These are phyloP conservation scores for Bradysia coprophila DNA, from an alignment of 1,140 invertebrate genomes.

Conservation along the genomic window DNA sequence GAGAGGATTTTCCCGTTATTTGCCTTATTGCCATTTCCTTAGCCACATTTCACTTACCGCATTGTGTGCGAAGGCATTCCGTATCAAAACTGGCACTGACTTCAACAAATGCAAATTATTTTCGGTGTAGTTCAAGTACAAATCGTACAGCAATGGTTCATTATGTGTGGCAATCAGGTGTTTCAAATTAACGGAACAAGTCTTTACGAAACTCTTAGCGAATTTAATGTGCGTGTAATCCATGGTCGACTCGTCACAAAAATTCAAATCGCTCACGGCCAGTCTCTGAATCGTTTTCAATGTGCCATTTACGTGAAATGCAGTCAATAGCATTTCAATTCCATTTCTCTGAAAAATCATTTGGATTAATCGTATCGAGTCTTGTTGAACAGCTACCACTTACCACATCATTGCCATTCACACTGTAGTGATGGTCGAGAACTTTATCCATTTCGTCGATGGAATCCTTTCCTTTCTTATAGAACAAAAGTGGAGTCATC, in stretches of 20 bases:
- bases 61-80: slow-evolving; percentile 18
- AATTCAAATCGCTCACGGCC: slow-evolving; percentile 23
- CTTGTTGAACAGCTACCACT: background rate
- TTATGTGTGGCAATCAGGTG: slow-evolving; percentile 26
- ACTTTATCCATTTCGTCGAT: slow-evolving; percentile 27
- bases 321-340: background rate
- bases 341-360: background rate
- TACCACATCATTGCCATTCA: slow-evolving; percentile 1
- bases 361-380: too few species aligned
- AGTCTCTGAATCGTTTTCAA: background rate
- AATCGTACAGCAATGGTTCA: slow-evolving; percentile 31
- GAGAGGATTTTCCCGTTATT: too few species aligned
- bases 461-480: slow-evolving; percentile 28
- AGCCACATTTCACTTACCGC: slow-evolving; percentile 8
- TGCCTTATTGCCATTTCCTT: background rate
- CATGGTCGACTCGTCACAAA: slow-evolving; percentile 11
- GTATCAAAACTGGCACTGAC: slow-evolving; percentile 34
- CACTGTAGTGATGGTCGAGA: slow-evolving; percentile 12
- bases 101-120: slow-evolving; percentile 27
- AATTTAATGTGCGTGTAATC: slow-evolving; percentile 23
- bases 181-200: slow-evolving; percentile 30
- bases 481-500: slow-evolving; percentile 26
- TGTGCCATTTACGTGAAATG: background rate
- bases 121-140: slow-evolving; percentile 32
- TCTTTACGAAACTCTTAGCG: slow-evolving; percentile 30